Evolutionary conservation across 2,113 vertebrate species (phyloP).

Genomic region (Hepsetus odoe): DNA sequence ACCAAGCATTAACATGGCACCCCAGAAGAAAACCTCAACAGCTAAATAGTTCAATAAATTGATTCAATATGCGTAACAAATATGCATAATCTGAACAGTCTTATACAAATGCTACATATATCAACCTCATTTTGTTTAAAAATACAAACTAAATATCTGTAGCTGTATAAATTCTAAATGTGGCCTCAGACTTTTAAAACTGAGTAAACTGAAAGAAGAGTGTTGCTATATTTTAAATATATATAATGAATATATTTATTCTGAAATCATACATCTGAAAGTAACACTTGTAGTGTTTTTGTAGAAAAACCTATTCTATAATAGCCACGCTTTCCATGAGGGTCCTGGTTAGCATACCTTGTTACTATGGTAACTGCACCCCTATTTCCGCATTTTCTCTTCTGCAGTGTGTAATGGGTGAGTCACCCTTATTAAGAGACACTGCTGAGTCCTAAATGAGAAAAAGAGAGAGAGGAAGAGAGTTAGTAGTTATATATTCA

Average conservation of each 20-base stretch:
- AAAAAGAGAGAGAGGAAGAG: conserved; percentile 18
- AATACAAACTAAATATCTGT: no score
- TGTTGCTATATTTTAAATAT: not conserved
- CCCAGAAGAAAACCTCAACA: no score
- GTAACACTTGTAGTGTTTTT: conserved; percentile 25
- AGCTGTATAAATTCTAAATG: no score
- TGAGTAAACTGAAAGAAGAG: not conserved
- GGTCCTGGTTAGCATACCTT: conserved; percentile 44
- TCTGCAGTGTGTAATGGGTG: conserved; percentile 33
- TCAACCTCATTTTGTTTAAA: no score
- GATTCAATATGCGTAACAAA: no score
- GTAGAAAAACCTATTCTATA: conserved; percentile 33
- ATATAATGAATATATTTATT: not conserved
- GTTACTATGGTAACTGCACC: conserved; percentile 57
- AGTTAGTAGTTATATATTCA: conserved; percentile 14
- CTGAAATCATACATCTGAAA: not conserved
- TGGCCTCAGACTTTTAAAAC: no score
- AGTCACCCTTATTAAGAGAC: conserved; percentile 40
- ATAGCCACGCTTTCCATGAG: conserved; percentile 30
- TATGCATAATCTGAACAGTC: no score
- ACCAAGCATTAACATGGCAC: no score
- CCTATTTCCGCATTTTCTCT: conserved; percentile 44
- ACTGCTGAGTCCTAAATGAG: conserved; percentile 26
- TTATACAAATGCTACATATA: no score
- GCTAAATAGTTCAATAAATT: no score